Base-by-base conservation (phyloP, 2,113 vertebrate species). In the Paedocypris sp. region DNA sequence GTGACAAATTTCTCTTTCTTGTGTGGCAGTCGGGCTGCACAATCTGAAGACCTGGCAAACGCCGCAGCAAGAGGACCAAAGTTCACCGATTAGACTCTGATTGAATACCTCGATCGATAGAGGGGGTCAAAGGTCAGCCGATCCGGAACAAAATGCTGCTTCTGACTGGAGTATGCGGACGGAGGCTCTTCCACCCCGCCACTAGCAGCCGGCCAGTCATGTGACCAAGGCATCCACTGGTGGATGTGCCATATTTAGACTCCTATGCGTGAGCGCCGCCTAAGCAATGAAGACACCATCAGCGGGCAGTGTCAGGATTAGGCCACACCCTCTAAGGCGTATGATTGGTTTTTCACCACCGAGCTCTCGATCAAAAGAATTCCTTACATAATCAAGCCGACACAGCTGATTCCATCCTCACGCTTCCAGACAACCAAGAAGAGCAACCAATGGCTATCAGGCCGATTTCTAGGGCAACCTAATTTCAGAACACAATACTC, bases 231-330 rank as follows among this genome's bases (percentile, higher is more conserved):
- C 64, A 59, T 41, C 53, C 48, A 60, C 62, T 42, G 53, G 52
- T 53, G 64, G 68, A 68, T 53, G 49, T 63, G 47, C 46, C 56
- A 35, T 32, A 42, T 70, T 68, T 62, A 67, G 71, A 63, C 48
- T 32, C 7, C 39, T 49, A 57, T 5, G 26, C 45, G 13, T 33
- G 41, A 64, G 52, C 11, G 43, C 20, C 5, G 19, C 13, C 41
- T 62, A 59, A 41, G 58, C 47, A 48, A 11, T 38, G 50, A 46
- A 51, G 64, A 52, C 22, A 35, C 35, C 47, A 60, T 41, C 15
- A 2, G 10, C 11, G 4, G 26, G 23, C 36, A 19, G n/a, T n/a
- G n/a, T n/a, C n/a, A n/a, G n/a, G n/a, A n/a, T n/a, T n/a, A n/a
- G n/a, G n/a, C n/a, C n/a, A n/a, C n/a, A n/a, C n/a, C n/a, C n/a